Evolutionary conservation across 2,797 vertebrate species (phyloP).

Genomic region (Tokudaia tokunoshimensis): DNA sequence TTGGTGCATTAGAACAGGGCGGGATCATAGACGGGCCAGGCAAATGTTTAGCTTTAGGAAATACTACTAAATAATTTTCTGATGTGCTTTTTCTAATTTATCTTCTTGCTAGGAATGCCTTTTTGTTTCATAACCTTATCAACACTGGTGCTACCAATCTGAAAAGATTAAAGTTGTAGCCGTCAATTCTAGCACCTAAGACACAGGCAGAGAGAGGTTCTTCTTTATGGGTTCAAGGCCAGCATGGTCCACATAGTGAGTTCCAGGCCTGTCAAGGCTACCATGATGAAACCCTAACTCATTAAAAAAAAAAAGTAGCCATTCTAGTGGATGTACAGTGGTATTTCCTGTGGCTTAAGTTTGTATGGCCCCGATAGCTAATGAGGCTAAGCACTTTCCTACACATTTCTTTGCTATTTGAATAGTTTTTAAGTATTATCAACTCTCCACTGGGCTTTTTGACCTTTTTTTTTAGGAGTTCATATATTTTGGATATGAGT

Average conservation of each 20-base stretch:
- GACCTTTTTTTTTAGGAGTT: background rate
- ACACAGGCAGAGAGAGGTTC: background rate
- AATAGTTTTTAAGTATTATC: conserved; percentile 42
- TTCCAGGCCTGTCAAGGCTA: background rate
- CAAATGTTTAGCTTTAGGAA: conserved; percentile 30
- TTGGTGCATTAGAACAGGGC: conserved; percentile 11
- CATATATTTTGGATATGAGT: background rate
- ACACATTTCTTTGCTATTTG: conserved; percentile 23
- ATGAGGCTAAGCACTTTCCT: background rate
- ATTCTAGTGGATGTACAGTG: background rate
- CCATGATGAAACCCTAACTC: background rate
- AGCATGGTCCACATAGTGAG: background rate
- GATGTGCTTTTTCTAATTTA: conserved; percentile 52
- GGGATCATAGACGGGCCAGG: background rate
- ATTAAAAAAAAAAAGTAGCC: background rate
- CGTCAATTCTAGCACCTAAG: background rate
- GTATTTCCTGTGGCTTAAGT: background rate
- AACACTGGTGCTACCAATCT: conserved; percentile 12
- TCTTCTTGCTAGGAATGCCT: background rate
- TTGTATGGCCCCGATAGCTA: background rate
- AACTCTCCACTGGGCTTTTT: conserved; percentile 24
- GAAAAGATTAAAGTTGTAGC: conserved; percentile 16
- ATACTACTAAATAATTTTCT: conserved; percentile 40
- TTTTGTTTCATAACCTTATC: conserved; percentile 10
- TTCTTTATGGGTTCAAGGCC: background rate